Base-by-base conservation (phyloP, 2,113 vertebrate species). In the Macquaria ambigua region DNA sequence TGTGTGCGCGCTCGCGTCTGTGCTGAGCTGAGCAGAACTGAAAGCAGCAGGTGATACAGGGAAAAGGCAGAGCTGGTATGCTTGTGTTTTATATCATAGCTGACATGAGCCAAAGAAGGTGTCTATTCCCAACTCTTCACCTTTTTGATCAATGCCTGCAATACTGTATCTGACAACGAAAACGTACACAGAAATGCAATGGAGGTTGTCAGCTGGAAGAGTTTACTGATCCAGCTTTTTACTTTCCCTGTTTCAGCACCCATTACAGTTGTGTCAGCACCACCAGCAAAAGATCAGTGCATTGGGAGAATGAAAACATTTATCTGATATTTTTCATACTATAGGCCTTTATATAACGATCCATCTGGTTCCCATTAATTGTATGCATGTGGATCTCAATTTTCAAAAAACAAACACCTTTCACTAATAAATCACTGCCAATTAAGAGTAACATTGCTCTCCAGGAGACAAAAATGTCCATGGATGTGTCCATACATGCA, bases 1-100 rank as follows among this genome's bases (percentile, higher is more conserved):
- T 39, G 43, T 73, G 61, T 20, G 41, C 56, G 18, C n/a, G n/a
- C n/a, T n/a, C n/a, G n/a, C n/a, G n/a, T n/a, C n/a, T 46, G 73
- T 20, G 41, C 41, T 31, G 23, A 85, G 53, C 37, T 75, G 43
- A 83, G 41, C 41, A 25, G 23, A 85, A 46, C 37, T 75, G 43
- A 83, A 73, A 74, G 31, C 74, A 77, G 34, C 28, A 66, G 76
- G 50, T 70, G 75, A 78, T 56, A 53, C 0, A 34, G 16, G 18
- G 3, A 34, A 43, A 48, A 50, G 79, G 79, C 67, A 63, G 28
- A 84, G 37, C 64, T 78, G 77, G 69, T 37, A 48, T 59, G 16
- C 68, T 82, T 20, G 55, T 81, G 79, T 87, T 79, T 87, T 82
- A 77, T 68, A 71, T 86, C 39, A 72, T 25, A 84, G 61, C 66